Conservation (phyloP, 2,113 vertebrate species). For the Aldabrachelys gigantea region DNA sequence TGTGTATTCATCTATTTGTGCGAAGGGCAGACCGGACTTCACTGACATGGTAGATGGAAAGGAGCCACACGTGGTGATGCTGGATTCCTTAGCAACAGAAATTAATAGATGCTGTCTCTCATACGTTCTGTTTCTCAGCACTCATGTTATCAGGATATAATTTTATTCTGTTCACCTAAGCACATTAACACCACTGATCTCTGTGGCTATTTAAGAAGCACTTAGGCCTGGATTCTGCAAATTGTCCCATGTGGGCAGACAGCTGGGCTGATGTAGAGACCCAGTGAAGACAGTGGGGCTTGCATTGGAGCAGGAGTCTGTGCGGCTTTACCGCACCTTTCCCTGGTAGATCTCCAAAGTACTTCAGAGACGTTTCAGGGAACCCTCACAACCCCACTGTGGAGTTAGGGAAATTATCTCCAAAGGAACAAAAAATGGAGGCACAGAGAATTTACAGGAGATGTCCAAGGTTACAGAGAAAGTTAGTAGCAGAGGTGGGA, state of each 20-base stretch:
- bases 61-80: background rate
- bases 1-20: background rate
- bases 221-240: background rate
- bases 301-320: too few species aligned
- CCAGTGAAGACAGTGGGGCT: background rate
- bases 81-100: background rate
- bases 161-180: background rate
- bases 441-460: background rate
- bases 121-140: background rate
- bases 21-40: background rate
- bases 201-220: background rate
- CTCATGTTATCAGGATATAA: background rate
- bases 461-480: background rate
- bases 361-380: background rate
- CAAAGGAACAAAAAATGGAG: background rate
- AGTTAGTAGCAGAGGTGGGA: background rate
- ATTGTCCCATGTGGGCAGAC: background rate
- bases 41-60: background rate
- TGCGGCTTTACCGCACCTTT: too few species aligned
- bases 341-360: background rate
- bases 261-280: background rate
- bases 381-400: background rate
- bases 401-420: background rate
- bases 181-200: background rate
- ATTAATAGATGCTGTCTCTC: background rate